Base-by-base conservation (phyloP, 2,797 vertebrate genomes). In the Euthynnus affinis region DNA sequence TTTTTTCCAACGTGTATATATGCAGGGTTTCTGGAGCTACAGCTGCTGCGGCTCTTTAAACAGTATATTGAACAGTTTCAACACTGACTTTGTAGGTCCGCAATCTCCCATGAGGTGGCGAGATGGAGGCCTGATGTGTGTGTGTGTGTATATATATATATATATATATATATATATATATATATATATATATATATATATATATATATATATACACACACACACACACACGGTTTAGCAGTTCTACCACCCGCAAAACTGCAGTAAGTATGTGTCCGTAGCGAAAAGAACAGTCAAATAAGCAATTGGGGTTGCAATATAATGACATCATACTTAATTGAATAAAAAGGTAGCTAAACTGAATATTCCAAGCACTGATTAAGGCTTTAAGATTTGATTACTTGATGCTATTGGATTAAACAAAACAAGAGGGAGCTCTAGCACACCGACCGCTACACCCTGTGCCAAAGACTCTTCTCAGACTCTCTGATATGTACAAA, bases 401-500 rank as follows among this genome's bases (percentile, higher is more conserved):
- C 46, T 91, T 87, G 77, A 88, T 90, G 86, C 83, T 83, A 87
- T 80, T 81, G 62, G 61, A 67, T 83, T 72, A 85, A 88, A 88
- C 67, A 74, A 67, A 88, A 75, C 23, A 80, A 55, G 51, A 78
- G 62, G 69, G 80, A 80, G 62, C 63, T 79, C 60, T 42, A 60
- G 85, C 76, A 81, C 59, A 53, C 63, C 23, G 66, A 76, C 76
- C 51, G 46, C 25, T 18, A 20, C 46, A 23, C 76, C 77, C 69
- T 68, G 72, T 81, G 88, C 83, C 76, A 61, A 56, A 78, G 34
- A 74, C 68, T 74, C 70, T 65, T 80, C 86, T 80, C 81, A 62
- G 82, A 86, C 82, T 76, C 80, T 81, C 80, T 81, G 88, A 94
- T 91, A 92, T 91, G 91, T 89, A 92, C 93, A 91, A 85, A 89